phyloP scores from a whole-genome alignment of 2,888 invertebrate genomes.

The Drosophila mulleri region DNA sequence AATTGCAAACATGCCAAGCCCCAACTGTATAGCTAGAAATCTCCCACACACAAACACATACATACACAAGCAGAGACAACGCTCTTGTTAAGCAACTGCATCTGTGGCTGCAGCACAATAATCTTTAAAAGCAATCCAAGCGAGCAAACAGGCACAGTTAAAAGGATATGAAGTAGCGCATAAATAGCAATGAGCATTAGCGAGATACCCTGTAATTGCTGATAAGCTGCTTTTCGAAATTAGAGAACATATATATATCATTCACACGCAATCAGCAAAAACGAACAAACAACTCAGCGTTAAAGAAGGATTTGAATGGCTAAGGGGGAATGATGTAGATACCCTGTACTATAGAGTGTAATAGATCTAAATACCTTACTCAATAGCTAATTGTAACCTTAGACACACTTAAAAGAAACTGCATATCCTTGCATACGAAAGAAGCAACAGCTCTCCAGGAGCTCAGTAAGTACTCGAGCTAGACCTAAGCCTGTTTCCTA shows the following conservation, averaged over 20 bases:
- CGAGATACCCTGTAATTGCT: slow-evolving; percentile 27
- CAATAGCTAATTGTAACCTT: too few species aligned
- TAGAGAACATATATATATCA: not conserved
- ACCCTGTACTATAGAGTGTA: too few species aligned
- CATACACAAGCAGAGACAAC: not conserved
- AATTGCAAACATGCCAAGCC: slow-evolving; percentile 61
- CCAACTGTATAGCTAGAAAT: slow-evolving; percentile 10
- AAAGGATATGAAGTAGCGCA: slow-evolving; percentile 27
- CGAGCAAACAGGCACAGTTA: slow-evolving; percentile 32
- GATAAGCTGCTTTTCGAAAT: not conserved
- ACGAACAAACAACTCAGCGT: not conserved
- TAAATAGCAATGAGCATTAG: not conserved
- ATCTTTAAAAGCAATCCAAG: slow-evolving; percentile 59
- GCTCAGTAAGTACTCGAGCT: too few species aligned
- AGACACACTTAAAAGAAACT: too few species aligned
- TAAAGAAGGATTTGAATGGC: not conserved
- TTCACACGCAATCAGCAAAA: not conserved
- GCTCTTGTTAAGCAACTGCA: slow-evolving; percentile 42
- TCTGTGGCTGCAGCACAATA: slow-evolving; percentile 44
- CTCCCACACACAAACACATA: not conserved
- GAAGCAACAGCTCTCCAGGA: too few species aligned
- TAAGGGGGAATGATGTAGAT: too few species aligned
- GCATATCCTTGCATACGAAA: too few species aligned
- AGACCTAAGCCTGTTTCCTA: too few species aligned
- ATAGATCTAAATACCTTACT: too few species aligned